A percentile compares a stretch with the other conserved stretches of the same genome.
phyloP scores from a whole-genome alignment of 2,888 invertebrate species.

The Conops quadrifasciatus region DNA sequence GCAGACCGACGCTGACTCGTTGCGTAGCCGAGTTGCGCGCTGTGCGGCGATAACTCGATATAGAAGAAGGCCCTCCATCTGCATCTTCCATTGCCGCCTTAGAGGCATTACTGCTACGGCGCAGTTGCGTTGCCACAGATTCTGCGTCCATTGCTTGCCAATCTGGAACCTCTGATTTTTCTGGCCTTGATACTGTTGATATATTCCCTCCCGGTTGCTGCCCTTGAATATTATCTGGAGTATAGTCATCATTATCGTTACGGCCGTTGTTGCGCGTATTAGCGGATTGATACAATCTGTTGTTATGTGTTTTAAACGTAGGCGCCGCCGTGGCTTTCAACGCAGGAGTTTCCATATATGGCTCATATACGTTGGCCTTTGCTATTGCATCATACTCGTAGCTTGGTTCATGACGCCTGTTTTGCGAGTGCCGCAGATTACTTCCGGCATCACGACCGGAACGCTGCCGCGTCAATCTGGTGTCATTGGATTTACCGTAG shows the following conservation, averaged over 20 bases:
- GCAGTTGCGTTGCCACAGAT: no score
- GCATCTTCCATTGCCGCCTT: no score
- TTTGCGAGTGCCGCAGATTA: slow-evolving; percentile 26
- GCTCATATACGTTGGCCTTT: no score
- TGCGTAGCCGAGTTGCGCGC: slow-evolving; percentile 57
- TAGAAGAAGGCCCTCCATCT: slow-evolving; percentile 35
- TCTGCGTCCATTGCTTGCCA: no score
- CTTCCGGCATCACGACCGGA: slow-evolving; percentile 28
- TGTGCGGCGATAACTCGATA: slow-evolving; percentile 42
- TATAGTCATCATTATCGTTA: slow-evolving; percentile 58
- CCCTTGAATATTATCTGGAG: slow-evolving; percentile 42
- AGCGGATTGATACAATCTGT: slow-evolving; percentile 52
- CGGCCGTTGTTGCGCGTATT: slow-evolving; percentile 62
- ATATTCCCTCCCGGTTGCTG: no score
- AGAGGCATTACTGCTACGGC: no score
- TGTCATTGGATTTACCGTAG: slow-evolving; percentile 20
- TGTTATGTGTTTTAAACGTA: slow-evolving; percentile 25
- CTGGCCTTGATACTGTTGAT: no score
- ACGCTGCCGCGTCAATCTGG: slow-evolving; percentile 1
- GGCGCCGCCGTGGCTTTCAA: no score
- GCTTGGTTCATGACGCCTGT: neutral
- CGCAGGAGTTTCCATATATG: no score
- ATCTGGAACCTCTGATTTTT: no score
- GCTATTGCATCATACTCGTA: slow-evolving; percentile 18
- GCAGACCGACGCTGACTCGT: slow-evolving; percentile 62